phyloP scores from a whole-genome alignment of 2,113 vertebrate species.

The Eidolon helvum region DNA sequence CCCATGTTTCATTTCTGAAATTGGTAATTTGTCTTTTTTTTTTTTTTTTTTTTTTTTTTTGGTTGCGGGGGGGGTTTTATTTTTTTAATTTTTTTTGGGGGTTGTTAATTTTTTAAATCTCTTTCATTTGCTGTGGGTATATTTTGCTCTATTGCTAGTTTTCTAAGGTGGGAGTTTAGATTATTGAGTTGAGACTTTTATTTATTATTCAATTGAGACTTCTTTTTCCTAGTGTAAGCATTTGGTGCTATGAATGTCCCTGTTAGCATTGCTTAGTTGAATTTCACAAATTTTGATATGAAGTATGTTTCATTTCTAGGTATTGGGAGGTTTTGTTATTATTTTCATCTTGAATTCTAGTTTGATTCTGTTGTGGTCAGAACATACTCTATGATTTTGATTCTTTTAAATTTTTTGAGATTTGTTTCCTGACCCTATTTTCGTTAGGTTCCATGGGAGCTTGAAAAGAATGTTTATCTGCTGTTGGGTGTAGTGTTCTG shows the following conservation, averaged over 20 bases:
- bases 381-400: background rate
- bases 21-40: background rate
- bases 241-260: background rate
- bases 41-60: background rate
- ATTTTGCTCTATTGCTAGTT: background rate
- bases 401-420: slow-evolving; percentile 15
- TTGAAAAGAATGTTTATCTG: background rate
- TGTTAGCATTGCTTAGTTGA: background rate
- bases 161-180: background rate
- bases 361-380: background rate
- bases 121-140: background rate
- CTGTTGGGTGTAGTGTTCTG: background rate
- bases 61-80: too few species aligned
- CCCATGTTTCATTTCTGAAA: background rate
- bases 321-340: background rate
- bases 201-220: background rate
- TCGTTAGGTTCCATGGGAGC: background rate
- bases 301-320: background rate
- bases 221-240: background rate
- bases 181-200: background rate
- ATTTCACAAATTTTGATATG: background rate
- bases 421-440: background rate
- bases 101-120: background rate
- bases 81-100: too few species aligned
- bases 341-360: background rate